A percentile compares a stretch with the other conserved stretches of the same genome.
These are phyloP conservation scores for Strix uralensis DNA, from an alignment of 2,113 vertebrate species.

Conservation along the genomic window DNA sequence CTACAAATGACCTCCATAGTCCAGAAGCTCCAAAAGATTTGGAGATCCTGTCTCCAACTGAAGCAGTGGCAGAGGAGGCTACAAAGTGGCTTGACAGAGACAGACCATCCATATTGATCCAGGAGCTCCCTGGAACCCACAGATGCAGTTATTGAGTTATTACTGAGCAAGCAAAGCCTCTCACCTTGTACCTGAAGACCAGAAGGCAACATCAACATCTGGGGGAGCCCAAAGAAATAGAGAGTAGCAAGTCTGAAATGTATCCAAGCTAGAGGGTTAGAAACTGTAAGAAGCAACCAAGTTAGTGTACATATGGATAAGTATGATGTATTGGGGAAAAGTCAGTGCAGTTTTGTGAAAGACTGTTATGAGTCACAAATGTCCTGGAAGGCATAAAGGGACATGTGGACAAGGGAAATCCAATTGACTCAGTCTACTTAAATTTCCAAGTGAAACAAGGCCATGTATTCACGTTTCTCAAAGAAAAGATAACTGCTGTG, in stretches of 20 bases:
- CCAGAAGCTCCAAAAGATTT: background rate
- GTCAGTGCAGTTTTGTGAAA: background rate
- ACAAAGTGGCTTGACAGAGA: background rate
- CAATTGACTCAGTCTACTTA: background rate
- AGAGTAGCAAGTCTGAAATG: background rate
- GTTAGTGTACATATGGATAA: background rate
- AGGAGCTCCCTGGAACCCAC: background rate
- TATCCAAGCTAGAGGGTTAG: background rate
- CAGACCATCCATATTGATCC: background rate
- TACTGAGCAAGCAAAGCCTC: background rate
- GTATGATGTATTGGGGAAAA: background rate
- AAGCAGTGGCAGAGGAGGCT: background rate
- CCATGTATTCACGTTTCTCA: background rate
- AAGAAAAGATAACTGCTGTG: background rate
- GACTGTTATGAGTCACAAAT: background rate
- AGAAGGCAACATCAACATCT: background rate
- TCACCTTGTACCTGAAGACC: background rate
- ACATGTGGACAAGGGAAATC: background rate
- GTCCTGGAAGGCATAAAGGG: background rate
- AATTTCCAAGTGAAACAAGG: background rate
- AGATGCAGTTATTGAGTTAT: background rate
- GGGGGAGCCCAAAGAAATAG: background rate
- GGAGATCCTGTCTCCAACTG: background rate
- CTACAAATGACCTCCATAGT: background rate
- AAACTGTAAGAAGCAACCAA: background rate